These are phyloP conservation scores for Diarsia rubi DNA, from an alignment of 2,888 invertebrate species.

Conservation along the genomic window DNA sequence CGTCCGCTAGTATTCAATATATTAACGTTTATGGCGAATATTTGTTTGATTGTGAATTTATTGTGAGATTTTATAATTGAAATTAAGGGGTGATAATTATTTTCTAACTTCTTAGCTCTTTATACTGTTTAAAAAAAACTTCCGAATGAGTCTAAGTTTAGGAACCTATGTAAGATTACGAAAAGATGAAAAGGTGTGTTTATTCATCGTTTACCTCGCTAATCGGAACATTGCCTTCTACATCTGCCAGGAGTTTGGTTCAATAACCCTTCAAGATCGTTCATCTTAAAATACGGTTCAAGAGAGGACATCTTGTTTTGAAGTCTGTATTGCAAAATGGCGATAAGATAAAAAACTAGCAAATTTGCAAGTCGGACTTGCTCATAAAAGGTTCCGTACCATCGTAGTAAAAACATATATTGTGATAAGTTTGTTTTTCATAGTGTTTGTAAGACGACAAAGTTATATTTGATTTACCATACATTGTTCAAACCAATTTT, in stretches of 20 bases:
- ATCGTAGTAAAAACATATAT: too few species aligned
- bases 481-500: too few species aligned
- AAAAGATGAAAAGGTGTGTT: background rate
- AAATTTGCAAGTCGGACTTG: too few species aligned
- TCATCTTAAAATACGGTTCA: constrained; percentile 41
- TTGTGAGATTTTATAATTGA: background rate
- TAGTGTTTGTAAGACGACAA: too few species aligned
- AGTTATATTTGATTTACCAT: too few species aligned
- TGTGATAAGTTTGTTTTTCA: too few species aligned
- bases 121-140: background rate
- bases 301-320: constrained; percentile 32
- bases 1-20: too few species aligned
- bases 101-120: background rate
- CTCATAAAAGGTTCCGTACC: too few species aligned
- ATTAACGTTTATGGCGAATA: too few species aligned
- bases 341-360: too few species aligned
- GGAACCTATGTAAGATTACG: constrained; percentile 10
- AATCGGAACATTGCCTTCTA: background rate
- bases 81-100: background rate
- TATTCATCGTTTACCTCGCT: background rate
- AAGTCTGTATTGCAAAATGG: constrained; percentile 32
- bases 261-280: constrained; percentile 37
- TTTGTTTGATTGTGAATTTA: background rate
- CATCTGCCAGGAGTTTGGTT: constrained; percentile 10
- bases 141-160: background rate